Evolutionary conservation across 2,888 invertebrate genomes (phyloP).

Genomic region (Sminthurinus aureus): DNA sequence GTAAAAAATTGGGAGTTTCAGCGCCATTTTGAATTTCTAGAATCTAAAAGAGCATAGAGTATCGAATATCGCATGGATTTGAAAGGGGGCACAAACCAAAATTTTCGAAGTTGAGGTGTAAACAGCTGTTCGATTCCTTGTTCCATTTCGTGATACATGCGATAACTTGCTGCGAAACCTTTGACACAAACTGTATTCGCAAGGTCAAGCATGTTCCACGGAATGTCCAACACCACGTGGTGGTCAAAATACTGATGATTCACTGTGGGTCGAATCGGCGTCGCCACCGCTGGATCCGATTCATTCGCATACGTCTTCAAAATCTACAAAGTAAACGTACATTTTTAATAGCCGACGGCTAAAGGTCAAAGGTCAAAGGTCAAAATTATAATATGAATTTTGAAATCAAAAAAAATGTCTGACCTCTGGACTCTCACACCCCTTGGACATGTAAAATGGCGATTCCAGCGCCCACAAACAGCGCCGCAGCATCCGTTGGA

Average conservation of each 20-base stretch:
- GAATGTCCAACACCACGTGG: slow-evolving; percentile 40
- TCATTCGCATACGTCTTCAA: neutral
- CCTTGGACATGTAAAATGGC: neutral
- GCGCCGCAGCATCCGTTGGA: slow-evolving; percentile 18
- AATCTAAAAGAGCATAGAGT: too few species aligned
- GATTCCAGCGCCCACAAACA: slow-evolving; percentile 8
- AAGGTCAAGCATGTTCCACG: slow-evolving; percentile 52
- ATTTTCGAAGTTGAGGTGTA: slow-evolving; percentile 41
- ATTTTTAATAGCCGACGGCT: neutral
- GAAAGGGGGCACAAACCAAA: too few species aligned
- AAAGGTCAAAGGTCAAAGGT: too few species aligned
- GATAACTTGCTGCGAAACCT: slow-evolving; percentile 44
- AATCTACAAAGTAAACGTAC: neutral
- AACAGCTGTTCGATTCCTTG: slow-evolving; percentile 51
- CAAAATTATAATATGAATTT: neutral
- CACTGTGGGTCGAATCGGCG: neutral
- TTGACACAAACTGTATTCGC: slow-evolving; percentile 42
- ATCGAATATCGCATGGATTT: too few species aligned
- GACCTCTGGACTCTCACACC: slow-evolving; percentile 8
- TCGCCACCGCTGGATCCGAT: slow-evolving; percentile 6
- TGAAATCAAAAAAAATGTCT: neutral
- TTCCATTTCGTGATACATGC: slow-evolving; percentile 52
- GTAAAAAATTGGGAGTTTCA: neutral
- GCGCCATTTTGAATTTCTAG: neutral
- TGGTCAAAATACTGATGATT: slow-evolving; percentile 29